Evolutionary conservation across 2,113 vertebrate species (phyloP).

Genomic region (Notarius lentiginosus): DNA sequence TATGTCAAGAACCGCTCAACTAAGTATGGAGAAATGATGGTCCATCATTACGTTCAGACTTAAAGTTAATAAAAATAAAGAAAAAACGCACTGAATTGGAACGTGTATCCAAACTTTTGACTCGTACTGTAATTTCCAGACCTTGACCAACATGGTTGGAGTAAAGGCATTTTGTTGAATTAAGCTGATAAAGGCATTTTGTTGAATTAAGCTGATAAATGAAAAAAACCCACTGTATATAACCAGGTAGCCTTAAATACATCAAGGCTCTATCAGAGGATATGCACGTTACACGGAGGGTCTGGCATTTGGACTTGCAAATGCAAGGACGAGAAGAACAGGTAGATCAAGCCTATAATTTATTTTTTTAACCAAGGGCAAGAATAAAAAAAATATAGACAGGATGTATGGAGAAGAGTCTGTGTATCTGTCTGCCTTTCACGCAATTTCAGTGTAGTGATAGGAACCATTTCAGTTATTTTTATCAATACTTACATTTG

Average conservation of each 20-base stretch:
- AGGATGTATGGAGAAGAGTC: neutral
- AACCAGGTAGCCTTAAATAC: neutral
- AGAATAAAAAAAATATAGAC: neutral
- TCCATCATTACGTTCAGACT: no score
- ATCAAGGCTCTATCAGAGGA: neutral
- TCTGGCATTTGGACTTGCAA: slow-evolving; percentile 55
- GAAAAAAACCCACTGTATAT: slow-evolving; percentile 38
- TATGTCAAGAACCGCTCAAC: no score
- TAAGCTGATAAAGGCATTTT: slow-evolving; percentile 74
- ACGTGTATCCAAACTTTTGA: no score
- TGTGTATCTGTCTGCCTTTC: slow-evolving; percentile 30
- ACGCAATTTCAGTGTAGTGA: slow-evolving; percentile 18
- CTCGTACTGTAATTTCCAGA: slow-evolving; percentile 44
- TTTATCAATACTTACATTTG: neutral
- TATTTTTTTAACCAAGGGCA: neutral
- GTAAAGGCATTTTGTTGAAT: slow-evolving; percentile 64
- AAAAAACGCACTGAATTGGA: no score
- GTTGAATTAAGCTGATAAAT: slow-evolving; percentile 75
- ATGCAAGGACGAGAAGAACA: slow-evolving; percentile 60
- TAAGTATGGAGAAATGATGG: no score
- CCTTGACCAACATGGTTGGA: slow-evolving; percentile 59
- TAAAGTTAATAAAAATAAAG: no score
- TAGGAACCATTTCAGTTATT: neutral
- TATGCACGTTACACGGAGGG: slow-evolving; percentile 45
- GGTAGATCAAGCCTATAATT: slow-evolving; percentile 54